phyloP scores from a whole-genome alignment of 92 coral and sea anemone species.

The Phenganax marumi region DNA sequence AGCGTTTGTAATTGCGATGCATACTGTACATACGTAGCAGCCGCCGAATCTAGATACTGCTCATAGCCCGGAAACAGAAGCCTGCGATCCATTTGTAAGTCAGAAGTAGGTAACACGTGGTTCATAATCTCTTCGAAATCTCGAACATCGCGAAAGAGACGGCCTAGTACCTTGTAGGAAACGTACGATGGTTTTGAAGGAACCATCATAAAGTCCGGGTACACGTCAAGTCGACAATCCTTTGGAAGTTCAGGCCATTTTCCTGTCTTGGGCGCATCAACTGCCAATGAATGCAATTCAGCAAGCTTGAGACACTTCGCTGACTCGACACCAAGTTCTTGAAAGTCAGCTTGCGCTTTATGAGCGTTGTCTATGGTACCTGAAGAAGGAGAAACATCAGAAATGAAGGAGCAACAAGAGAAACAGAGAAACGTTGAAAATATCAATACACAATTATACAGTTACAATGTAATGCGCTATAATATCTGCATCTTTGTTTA shows the following conservation, averaged over 20 bases:
- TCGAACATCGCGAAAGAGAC: slow-evolving; percentile 83
- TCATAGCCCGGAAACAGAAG: slow-evolving; percentile 70
- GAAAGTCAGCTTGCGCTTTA: slow-evolving; percentile 82
- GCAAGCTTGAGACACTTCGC: slow-evolving; percentile 72
- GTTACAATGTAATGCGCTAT: too few relatives aligned
- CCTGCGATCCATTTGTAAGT: slow-evolving; percentile 53
- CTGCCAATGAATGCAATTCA: slow-evolving; percentile 79
- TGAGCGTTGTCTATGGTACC: slow-evolving; percentile 96
- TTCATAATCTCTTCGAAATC: slow-evolving; percentile 80
- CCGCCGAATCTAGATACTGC: slow-evolving; percentile 66
- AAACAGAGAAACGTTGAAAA: neutral
- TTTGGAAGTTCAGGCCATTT: slow-evolving; percentile 62
- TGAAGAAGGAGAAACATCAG: neutral
- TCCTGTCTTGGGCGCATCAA: slow-evolving; percentile 97
- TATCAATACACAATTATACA: too few relatives aligned
- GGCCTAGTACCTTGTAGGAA: slow-evolving; percentile 81
- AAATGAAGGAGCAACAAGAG: neutral
- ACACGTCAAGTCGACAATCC: slow-evolving; percentile 44
- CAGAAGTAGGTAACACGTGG: slow-evolving; percentile 47
- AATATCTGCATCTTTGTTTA: neutral
- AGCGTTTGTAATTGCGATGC: slow-evolving; percentile 60
- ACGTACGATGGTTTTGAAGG: slow-evolving; percentile 81
- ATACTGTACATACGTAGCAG: slow-evolving; percentile 69
- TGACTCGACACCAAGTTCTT: slow-evolving; percentile 74
- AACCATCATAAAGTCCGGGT: slow-evolving; percentile 98